These are phyloP conservation scores for Lapara coniferarum DNA, from an alignment of 2,888 invertebrate genomes.

Conservation along the genomic window DNA sequence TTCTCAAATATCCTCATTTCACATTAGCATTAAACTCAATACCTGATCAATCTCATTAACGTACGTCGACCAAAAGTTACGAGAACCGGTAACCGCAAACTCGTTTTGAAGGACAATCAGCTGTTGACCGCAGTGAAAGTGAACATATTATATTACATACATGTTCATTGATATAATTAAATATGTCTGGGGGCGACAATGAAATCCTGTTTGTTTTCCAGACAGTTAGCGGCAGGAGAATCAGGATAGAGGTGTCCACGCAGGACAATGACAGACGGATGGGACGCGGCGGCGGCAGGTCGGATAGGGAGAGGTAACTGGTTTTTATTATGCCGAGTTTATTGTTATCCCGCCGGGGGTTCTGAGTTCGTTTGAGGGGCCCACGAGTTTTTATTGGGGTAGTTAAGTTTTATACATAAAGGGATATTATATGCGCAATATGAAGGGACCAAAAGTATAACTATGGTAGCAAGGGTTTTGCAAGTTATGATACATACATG, in stretches of 20 bases:
- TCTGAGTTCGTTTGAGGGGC: too few species aligned
- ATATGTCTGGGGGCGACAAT: background rate
- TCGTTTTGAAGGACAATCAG: slow-evolving; percentile 12
- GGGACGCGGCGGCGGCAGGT: slow-evolving; percentile 80
- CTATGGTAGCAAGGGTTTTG: background rate
- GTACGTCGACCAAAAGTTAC: background rate
- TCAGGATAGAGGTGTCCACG: slow-evolving; percentile 91
- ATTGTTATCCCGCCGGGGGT: background rate
- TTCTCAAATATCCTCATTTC: too few species aligned
- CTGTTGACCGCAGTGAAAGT: slow-evolving; percentile 8
- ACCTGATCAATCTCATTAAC: slow-evolving; percentile 1
- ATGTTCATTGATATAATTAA: background rate
- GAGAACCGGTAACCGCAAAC: slow-evolving; percentile 1
- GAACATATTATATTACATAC: background rate
- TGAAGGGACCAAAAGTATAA: background rate
- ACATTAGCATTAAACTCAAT: background rate
- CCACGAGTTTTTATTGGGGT: background rate
- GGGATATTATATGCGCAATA: background rate
- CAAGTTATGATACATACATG: too few species aligned
- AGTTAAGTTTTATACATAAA: background rate
- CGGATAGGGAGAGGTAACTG: slow-evolving; percentile 71
- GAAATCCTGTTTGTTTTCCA: slow-evolving; percentile 53
- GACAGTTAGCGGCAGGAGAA: slow-evolving; percentile 89
- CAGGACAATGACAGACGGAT: slow-evolving; percentile 88
- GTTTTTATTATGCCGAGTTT: background rate